Percentiles rank a stretch among this genome's conserved stretches.
Evolutionary conservation across 2,797 vertebrate genomes (phyloP).

Genomic region (Epinephelus awoara): DNA sequence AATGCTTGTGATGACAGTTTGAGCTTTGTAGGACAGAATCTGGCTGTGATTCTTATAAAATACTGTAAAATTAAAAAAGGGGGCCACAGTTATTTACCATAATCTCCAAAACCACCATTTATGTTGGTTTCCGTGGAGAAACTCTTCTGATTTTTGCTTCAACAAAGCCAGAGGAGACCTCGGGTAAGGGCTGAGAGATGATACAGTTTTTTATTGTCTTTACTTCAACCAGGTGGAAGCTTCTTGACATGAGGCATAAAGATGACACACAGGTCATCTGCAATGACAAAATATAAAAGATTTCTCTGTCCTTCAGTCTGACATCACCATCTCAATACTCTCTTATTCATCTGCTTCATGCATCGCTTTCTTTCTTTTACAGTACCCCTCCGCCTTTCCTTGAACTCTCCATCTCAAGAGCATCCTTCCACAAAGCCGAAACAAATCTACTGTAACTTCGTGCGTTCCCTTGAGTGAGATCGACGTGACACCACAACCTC

Average conservation of each 20-base stretch:
- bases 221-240: not conserved
- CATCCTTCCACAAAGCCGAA: conserved; percentile 46
- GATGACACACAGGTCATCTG: conserved; percentile 19
- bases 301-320: conserved; percentile 5
- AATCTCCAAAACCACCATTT: not conserved
- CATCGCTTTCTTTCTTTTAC: conserved; percentile 1
- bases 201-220: not conserved
- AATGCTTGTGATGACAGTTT: not conserved
- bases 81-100: no score
- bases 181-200: not conserved
- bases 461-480: conserved; percentile 46
- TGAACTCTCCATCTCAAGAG: conserved; percentile 37
- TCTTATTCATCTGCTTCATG: not conserved
- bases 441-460: conserved; percentile 47
- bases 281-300: conserved; percentile 10
- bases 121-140: not conserved
- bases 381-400: not conserved
- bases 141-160: not conserved
- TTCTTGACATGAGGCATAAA: conserved; percentile 2
- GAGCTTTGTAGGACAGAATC: not conserved
- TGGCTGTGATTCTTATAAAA: not conserved
- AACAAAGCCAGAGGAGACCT: conserved; percentile 2
- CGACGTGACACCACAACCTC: conserved; percentile 30
- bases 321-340: conserved; percentile 23
- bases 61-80: not conserved